Base-by-base conservation (phyloP, 2,888 invertebrate genomes). In the Ophion ellenae region DNA sequence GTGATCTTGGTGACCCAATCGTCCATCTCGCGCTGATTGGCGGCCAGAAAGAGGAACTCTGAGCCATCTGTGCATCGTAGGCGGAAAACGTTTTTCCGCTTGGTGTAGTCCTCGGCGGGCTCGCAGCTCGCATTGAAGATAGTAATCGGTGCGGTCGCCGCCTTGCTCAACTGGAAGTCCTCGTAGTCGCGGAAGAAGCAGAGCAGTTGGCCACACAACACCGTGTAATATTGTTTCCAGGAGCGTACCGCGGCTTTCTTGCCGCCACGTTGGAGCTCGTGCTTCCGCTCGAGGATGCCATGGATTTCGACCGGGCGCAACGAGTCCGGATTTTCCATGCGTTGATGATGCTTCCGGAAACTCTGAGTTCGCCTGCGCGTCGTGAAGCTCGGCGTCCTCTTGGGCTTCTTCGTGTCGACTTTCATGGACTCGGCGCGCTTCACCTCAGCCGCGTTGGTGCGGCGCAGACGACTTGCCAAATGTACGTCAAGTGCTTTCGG, bases 131-230 rank as follows among this genome's bases (percentile, higher is more conserved):
- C 98, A 94, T 97, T 96, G 90, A 95, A 95, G 66, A 96, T 94
- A 1, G 93, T 94, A 14, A 99, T 96, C 0, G 98, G 97, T 0
- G 98, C 97, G 2, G 97, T 97, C 0, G 97, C 97, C 0, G 99
- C 98, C 95, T 98, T 97, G 91, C 98, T 97, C 88, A 96, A 96
- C 86, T 96, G 95, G 95, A 99, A 99, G 94, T 98, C 98, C 89
- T 97, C 96, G 92, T 98, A 97, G 93, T 99, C 99, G 92, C 99
- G 97, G 95, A 99, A 99, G 97, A 99, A 99, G 95, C 99, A 99
- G 77, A 99, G 95, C 90, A 99, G 95, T 93, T 99, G 99, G 0
- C 99, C 99, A 93, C 99, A 99, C 36, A 99, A 95, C 80, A 99
- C 99, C 0, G 98, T 97, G 94, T 99, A 98, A 95, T 97, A 98